Conservation (phyloP, 2,888 invertebrate genomes). For the Podotricha telesiphe region DNA sequence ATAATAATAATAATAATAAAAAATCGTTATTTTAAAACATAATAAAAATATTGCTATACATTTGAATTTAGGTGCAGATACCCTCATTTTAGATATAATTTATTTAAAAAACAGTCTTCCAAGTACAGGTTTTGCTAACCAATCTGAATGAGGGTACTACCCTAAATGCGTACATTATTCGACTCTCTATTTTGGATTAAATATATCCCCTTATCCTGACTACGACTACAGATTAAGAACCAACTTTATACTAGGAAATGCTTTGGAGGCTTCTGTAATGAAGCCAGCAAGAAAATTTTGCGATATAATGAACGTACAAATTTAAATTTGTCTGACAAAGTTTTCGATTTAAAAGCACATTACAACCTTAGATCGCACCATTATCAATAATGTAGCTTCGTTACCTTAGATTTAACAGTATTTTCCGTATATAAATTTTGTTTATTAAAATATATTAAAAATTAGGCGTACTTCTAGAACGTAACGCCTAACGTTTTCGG, state of each 20-base stretch:
- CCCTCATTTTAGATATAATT: neutral
- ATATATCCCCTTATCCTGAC: neutral
- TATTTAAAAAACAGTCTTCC: neutral
- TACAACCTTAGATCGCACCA: slow-evolving; percentile 28
- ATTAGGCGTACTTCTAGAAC: neutral
- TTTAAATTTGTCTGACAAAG: slow-evolving; percentile 21
- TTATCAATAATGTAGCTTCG: slow-evolving; percentile 1
- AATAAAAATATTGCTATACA: slow-evolving; percentile 11
- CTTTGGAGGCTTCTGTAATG: slow-evolving; percentile 2
- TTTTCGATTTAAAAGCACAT: slow-evolving; percentile 29
- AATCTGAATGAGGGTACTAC: neutral
- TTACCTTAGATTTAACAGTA: neutral
- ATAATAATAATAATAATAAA: slow-evolving; percentile 1
- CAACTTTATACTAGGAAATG: slow-evolving; percentile 6
- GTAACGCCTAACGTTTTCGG: neutral
- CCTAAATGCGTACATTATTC: slow-evolving; percentile 1
- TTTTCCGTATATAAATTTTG: slow-evolving; percentile 3
- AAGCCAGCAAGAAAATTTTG: slow-evolving; percentile 3
- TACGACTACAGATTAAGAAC: slow-evolving; percentile 13
- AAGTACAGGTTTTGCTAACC: neutral
- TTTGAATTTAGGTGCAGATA: slow-evolving; percentile 11
- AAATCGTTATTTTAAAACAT: slow-evolving; percentile 1
- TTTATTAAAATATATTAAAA: slow-evolving; percentile 3
- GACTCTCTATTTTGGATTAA: neutral
- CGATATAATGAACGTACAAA: neutral